These are phyloP conservation scores for Scaptomyza pallida DNA, from an alignment of 1,140 invertebrate genomes.

Conservation along the genomic window DNA sequence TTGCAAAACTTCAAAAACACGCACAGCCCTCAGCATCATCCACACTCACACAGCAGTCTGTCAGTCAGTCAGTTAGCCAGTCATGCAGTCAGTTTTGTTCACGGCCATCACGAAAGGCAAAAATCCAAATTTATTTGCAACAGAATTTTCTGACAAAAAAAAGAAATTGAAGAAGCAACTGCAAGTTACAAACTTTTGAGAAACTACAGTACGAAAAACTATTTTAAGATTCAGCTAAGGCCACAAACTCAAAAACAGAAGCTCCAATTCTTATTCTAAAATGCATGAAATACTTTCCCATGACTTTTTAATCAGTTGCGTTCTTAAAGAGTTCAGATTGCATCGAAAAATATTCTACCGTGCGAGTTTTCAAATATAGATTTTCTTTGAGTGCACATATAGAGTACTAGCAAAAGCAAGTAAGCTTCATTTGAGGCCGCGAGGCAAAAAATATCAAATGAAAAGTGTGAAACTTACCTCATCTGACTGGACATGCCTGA, in stretches of 20 bases:
- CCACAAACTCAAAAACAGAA: too few species aligned
- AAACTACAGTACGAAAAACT: neutral
- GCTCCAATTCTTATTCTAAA: too few species aligned
- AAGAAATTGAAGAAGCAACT: neutral
- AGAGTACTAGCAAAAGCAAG: too few species aligned
- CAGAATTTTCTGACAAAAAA: constrained; percentile 34
- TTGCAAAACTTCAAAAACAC: constrained; percentile 80
- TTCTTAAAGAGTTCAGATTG: too few species aligned
- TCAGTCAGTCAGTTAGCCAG: neutral
- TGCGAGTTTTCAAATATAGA: too few species aligned
- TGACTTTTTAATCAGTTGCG: too few species aligned
- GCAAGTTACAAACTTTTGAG: constrained; percentile 1
- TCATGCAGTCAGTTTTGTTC: neutral
- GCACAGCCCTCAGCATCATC: constrained; percentile 53
- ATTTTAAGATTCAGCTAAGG: neutral
- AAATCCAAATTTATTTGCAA: constrained; percentile 75
- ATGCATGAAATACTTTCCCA: too few species aligned
- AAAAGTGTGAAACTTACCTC: constrained; percentile 36
- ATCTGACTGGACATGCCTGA: constrained; percentile 26
- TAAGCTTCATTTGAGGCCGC: too few species aligned
- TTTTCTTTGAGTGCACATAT: neutral
- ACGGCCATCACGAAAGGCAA: constrained; percentile 31
- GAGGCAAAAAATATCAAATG: constrained; percentile 7
- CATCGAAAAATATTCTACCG: neutral
- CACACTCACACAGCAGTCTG: constrained; percentile 29